phyloP scores from a whole-genome alignment of 2,888 invertebrate species.

The Eupithecia inturbata region DNA sequence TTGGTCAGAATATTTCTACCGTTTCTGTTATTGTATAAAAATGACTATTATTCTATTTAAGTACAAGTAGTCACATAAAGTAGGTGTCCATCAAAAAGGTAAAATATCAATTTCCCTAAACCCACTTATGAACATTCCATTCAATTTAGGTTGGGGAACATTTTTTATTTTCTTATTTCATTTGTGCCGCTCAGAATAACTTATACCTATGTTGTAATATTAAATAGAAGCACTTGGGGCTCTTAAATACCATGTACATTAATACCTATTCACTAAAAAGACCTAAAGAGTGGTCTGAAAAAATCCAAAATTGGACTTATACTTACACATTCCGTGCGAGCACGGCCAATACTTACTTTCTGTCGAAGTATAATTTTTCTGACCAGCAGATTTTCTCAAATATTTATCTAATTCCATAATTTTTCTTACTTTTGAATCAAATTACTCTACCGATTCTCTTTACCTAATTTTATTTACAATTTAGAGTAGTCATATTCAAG shows the following conservation, averaged over 20 bases:
- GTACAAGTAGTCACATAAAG: background rate
- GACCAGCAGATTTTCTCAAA: constrained; percentile 66
- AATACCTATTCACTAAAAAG: constrained; percentile 33
- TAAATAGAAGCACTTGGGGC: constrained; percentile 58
- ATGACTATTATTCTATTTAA: background rate
- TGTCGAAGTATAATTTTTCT: constrained; percentile 48
- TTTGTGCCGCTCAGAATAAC: constrained; percentile 24
- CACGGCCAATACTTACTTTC: constrained; percentile 24
- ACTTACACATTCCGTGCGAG: constrained; percentile 45
- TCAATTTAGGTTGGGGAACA: background rate
- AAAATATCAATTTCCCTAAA: background rate
- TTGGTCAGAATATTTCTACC: constrained; percentile 12
- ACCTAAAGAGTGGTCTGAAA: constrained; percentile 54
- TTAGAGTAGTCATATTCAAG: background rate
- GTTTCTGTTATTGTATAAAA: background rate
- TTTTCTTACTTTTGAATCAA: background rate
- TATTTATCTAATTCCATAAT: constrained; percentile 15
- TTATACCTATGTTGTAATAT: constrained; percentile 16
- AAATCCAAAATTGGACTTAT: constrained; percentile 64
- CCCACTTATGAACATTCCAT: background rate
- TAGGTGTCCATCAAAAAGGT: background rate
- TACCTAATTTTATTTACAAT: constrained; percentile 12
- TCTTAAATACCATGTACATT: constrained; percentile 51
- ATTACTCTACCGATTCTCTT: constrained; percentile 3
- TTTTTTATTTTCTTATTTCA: background rate